Evolutionary conservation across 2,888 invertebrate species (phyloP).

Genomic region (Pycnomerus fuliginosus): DNA sequence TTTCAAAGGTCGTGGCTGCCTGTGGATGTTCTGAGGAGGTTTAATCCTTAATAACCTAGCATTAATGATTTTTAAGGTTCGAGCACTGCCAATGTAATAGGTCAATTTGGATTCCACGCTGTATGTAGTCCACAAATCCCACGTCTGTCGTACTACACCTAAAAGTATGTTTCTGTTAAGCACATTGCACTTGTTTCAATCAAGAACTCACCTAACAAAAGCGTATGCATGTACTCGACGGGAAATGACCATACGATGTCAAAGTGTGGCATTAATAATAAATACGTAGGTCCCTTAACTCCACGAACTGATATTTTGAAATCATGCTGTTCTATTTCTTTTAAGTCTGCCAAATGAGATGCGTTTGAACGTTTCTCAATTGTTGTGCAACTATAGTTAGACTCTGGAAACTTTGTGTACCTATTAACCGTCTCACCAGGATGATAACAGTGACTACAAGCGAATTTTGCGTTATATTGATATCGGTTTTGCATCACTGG

Average conservation of each 20-base stretch:
- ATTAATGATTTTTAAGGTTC: not conserved
- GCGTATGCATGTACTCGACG: not conserved
- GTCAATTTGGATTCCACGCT: not conserved
- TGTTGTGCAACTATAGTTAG: not conserved
- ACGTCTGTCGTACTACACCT: not conserved
- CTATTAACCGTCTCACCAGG: not conserved
- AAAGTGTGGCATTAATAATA: not conserved
- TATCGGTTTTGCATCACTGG: not conserved
- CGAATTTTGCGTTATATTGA: not conserved
- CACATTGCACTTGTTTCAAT: no score
- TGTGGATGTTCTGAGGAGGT: not conserved
- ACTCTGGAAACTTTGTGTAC: not conserved
- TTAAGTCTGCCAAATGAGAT: not conserved
- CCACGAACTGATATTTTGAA: not conserved
- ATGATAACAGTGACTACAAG: not conserved
- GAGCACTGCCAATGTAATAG: not conserved
- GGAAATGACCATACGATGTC: constrained; percentile 2
- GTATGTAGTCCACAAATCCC: constrained; percentile 1
- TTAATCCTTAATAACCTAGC: not conserved
- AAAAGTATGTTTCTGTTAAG: not conserved
- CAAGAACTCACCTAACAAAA: no score
- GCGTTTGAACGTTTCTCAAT: not conserved
- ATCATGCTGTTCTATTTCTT: not conserved
- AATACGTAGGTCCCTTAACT: not conserved
- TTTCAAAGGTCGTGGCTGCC: not conserved